These are phyloP conservation scores for Mus caroli DNA, from an alignment of 2,797 vertebrate genomes.

Conservation along the genomic window DNA sequence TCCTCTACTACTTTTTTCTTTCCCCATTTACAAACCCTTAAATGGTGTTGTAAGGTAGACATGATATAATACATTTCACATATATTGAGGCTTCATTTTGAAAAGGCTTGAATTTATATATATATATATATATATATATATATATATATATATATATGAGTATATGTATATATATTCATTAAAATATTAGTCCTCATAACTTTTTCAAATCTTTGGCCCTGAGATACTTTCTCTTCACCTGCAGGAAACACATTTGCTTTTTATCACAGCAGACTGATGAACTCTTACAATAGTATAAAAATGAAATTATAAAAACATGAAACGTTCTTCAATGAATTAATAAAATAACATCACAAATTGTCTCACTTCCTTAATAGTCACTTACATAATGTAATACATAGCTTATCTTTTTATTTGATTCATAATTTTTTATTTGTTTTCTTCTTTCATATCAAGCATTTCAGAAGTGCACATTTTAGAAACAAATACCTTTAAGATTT, in stretches of 20 bases:
- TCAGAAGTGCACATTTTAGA: background rate
- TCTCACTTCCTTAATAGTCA: background rate
- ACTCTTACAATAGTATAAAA: background rate
- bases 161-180: background rate
- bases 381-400: background rate
- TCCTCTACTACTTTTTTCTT: no score
- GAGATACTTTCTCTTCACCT: fast-evolving
- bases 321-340: background rate
- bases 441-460: background rate
- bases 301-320: background rate
- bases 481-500: background rate
- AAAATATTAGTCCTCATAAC: background rate
- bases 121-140: background rate
- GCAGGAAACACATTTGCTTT: background rate
- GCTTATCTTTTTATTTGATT: background rate
- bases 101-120: background rate
- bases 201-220: background rate
- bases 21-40: background rate
- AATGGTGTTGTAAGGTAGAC: background rate
- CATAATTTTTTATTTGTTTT: background rate
- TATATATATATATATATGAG: background rate
- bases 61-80: background rate
- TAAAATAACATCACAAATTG: background rate
- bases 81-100: background rate
- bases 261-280: background rate